Base-by-base conservation (phyloP, 2,797 vertebrate genomes). In the Eurystomus glaucurus region DNA sequence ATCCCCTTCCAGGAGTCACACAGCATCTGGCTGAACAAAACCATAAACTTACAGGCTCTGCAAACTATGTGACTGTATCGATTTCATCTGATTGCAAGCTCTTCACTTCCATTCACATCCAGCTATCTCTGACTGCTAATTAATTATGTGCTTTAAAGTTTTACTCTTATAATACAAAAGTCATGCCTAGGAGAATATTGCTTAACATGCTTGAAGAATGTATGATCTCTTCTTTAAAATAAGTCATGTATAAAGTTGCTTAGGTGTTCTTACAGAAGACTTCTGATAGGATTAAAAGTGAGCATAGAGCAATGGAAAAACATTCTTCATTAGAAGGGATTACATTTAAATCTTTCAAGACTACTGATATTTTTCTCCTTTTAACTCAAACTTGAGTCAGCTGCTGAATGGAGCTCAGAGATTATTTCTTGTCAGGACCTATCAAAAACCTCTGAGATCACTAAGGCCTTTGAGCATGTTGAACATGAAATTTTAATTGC, bases 311-410 rank as follows among this genome's bases (percentile, higher is more conserved):
- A 93, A 72, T 58, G 48, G 78, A 52, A 94, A 93, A 91, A 78
- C 11, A 81, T 11, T 85, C 65, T 82, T 90, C 50, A 62, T 92
- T 96, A 95, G 76, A 88, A 96, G n/a, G 39, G 58, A 93, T 94
- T 96, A 85, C 16, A 84, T 78, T 78, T 93, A 93, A 96, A 93
- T 25, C 46, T 93, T 96, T 91, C 68, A 93, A 71, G 57, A 90
- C 0, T 3, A 91, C 64, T 62, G 64, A 61, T 80, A 43, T 29
- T 76, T 92, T 90, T 81, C 71, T 31, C 48, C 39, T 93, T 95
- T 93, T 85, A 94, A 79, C 45, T 90, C 31, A 55, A 46, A 74
- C n/a, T 90, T 90, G 78, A 92, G 55, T 81, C 64, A 93, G 33
- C 12, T 92, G 83, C 77, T 96, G 85, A 94, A 94, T 71, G 68